Base-by-base conservation (phyloP, 2,113 vertebrate species). In the Channa argus region DNA sequence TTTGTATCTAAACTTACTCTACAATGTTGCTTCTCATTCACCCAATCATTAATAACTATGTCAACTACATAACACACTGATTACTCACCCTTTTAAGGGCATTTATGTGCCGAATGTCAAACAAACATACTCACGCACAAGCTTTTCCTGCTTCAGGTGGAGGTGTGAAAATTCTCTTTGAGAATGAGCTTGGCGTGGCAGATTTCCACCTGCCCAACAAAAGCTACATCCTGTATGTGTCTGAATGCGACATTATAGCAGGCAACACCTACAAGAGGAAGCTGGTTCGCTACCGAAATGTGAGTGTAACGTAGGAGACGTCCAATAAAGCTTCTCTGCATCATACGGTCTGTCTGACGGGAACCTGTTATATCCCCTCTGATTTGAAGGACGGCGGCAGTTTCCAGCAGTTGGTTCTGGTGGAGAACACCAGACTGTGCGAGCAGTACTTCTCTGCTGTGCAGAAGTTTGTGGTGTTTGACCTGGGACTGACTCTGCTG, bases 171-270 rank as follows among this genome's bases (percentile, higher is more conserved):
- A 74, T 95, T 0, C 3, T 95, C 38, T 96, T 96, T 83, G 97
- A 99, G 89, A 95, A 94, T 0, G 92, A 87, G 39, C 91, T 97
- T 14, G 93, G 94, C 7, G 83, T 92, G 5, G 94, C 96, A 59
- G 97, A 99, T 88, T 97, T 99, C 71, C 95, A 95, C 80, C 93
- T 99, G 62, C 93, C 97, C 63, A 94, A 94, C 72, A 94, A 89
- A 80, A 94, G 82, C 55, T 96, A 95, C 80, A 58, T 98, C 82
- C 92, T 99, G 33, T 96, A 97, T 64, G 62, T 99, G 80, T 96
- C 96, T 0, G 98, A 99, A 91, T 92, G 94, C 2, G 97, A 99
- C 83, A 15, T 97, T 80, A 91, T 98, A 44, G 94, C 95, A 14
- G 97, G 95, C 51, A 95, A 90, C 54, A 1, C 83, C 83, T 98